Conservation (phyloP, 2,888 invertebrate genomes). For the Chymomyza procnemis region DNA sequence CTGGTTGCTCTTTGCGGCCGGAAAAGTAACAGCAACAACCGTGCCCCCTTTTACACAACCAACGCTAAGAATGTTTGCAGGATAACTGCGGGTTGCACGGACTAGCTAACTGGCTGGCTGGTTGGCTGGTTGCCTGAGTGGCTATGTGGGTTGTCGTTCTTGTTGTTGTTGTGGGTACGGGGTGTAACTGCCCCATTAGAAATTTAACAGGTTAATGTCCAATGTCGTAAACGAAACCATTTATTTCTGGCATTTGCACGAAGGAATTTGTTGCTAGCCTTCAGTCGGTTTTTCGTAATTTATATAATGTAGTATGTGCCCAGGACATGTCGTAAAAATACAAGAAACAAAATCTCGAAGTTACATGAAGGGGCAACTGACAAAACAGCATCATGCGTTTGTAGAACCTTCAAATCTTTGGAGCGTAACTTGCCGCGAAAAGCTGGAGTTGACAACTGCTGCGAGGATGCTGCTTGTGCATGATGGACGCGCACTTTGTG, state of each 20-base stretch:
- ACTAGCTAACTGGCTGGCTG: conserved; percentile 26
- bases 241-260: conserved; percentile 66
- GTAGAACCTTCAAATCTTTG: conserved; percentile 52
- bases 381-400: neutral
- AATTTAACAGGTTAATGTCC: conserved; percentile 73
- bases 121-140: too few relatives aligned
- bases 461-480: neutral
- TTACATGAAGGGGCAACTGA: neutral
- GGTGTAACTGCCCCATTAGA: conserved; percentile 59
- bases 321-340: conserved; percentile 3
- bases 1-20: conserved; percentile 58
- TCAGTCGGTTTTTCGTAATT: conserved; percentile 6
- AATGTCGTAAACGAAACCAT: conserved; percentile 74
- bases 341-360: neutral
- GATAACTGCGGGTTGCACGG: conserved; percentile 42
- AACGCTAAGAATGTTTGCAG: conserved; percentile 33
- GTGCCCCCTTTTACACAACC: conserved; percentile 18
- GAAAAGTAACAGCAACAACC: conserved; percentile 46
- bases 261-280: conserved; percentile 24
- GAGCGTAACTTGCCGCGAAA: conserved; percentile 50
- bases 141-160: neutral
- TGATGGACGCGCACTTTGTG: neutral
- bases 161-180: too few relatives aligned
- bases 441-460: neutral
- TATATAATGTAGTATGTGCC: neutral